Percentiles rank a stretch among this genome's conserved stretches.
Conservation (phyloP, 23 tunicate genomes). For the Styela clava region DNA sequence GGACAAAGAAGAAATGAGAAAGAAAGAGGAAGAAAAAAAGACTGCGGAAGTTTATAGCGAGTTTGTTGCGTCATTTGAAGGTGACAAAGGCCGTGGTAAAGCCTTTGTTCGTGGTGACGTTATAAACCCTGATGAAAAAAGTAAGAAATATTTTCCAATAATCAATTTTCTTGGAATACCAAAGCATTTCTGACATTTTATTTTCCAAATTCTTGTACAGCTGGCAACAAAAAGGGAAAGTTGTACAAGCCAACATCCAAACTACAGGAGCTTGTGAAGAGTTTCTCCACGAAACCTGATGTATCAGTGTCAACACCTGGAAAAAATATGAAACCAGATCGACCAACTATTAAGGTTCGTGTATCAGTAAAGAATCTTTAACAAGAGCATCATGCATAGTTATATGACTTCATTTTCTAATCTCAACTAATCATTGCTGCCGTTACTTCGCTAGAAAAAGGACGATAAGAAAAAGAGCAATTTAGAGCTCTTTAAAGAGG, state of each 20-base stretch:
- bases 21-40: slow-evolving; percentile 80
- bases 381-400: not conserved
- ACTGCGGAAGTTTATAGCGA: slow-evolving; percentile 83
- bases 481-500: slow-evolving; percentile 90
- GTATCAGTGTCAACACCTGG: slow-evolving; percentile 35
- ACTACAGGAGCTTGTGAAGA: slow-evolving; percentile 49
- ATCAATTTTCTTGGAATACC: not conserved
- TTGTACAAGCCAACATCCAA: slow-evolving; percentile 80
- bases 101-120: slow-evolving; percentile 94
- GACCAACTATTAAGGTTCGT: slow-evolving; percentile 65
- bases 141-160: slow-evolving; percentile 24
- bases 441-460: slow-evolving; percentile 69
- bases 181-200: not conserved
- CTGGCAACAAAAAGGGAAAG: slow-evolving; percentile 56
- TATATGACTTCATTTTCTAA: not conserved
- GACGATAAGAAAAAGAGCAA: slow-evolving; percentile 88
- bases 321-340: slow-evolving; percentile 47
- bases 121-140: slow-evolving; percentile 70
- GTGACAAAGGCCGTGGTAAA: slow-evolving; percentile 57
- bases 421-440: slow-evolving; percentile 15
- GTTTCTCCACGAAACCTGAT: slow-evolving; percentile 24
- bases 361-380: not conserved
- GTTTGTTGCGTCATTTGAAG: slow-evolving; percentile 86
- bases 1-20: slow-evolving; percentile 68
- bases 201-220: slow-evolving; percentile 1